Evolutionary conservation across 1,140 invertebrate genomes (phyloP).

Genomic region (Drosophila orena): DNA sequence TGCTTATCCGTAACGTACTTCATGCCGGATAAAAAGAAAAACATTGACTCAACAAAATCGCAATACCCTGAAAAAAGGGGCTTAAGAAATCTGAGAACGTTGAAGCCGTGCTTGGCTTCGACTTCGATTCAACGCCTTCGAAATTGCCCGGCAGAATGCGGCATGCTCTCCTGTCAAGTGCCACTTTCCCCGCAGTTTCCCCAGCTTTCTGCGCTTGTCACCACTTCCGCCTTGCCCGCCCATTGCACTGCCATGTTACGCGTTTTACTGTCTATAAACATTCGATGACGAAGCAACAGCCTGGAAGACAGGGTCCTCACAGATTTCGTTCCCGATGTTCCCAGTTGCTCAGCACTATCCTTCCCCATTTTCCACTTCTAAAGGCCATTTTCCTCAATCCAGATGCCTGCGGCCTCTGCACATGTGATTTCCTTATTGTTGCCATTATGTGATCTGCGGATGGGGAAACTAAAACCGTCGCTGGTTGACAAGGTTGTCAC

Average conservation of each 20-base stretch:
- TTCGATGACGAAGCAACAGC: conserved; percentile 35
- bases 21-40: too few relatives aligned
- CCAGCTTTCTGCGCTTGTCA: not conserved
- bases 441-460: conserved; percentile 66
- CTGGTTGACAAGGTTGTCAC: conserved; percentile 10
- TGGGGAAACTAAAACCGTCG: conserved; percentile 13
- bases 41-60: not conserved
- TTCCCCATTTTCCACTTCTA: not conserved
- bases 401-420: conserved; percentile 51
- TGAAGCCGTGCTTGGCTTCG: conserved; percentile 64
- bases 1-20: too few relatives aligned
- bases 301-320: conserved; percentile 2
- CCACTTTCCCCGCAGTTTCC: not conserved
- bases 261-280: conserved; percentile 69
- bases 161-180: not conserved
- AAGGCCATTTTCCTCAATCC: not conserved
- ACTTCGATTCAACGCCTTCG: conserved; percentile 68
- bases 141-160: conserved; percentile 53
- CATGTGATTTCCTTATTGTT: conserved; percentile 80
- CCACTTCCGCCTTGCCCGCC: conserved; percentile 28
- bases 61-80: not conserved
- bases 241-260: conserved; percentile 38
- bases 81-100: not conserved
- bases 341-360: not conserved
- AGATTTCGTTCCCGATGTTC: not conserved